Evolutionary conservation across 2,113 vertebrate genomes (phyloP).

Genomic region (Mohoua ochrocephala): DNA sequence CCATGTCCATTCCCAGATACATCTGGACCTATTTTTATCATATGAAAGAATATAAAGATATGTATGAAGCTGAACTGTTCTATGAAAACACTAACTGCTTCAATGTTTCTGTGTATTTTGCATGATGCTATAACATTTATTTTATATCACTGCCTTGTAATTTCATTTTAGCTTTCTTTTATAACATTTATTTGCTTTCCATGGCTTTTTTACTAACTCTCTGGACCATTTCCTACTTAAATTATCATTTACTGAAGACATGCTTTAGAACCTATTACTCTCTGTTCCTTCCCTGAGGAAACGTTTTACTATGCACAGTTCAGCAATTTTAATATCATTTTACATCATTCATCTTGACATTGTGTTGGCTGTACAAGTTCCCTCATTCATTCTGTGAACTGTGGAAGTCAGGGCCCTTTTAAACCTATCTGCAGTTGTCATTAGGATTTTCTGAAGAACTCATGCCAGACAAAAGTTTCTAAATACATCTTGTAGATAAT

Average conservation of each 20-base stretch:
- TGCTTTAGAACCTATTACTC: not conserved
- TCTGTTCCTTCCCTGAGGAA: not conserved
- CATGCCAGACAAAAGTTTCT: not conserved
- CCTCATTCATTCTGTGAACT: not conserved
- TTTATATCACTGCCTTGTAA: not conserved
- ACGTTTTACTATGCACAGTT: not conserved
- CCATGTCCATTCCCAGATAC: not conserved
- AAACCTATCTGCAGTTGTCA: not conserved
- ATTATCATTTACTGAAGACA: not conserved
- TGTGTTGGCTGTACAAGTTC: not conserved
- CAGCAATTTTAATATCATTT: conserved; percentile 1
- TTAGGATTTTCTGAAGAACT: conserved; percentile 10
- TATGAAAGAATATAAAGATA: not conserved
- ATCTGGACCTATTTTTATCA: not conserved
- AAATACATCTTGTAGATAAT: not conserved
- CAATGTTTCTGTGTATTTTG: not conserved
- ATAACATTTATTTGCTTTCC: not conserved
- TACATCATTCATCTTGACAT: conserved; percentile 20
- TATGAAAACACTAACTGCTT: not conserved
- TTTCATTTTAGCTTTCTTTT: conserved; percentile 12
- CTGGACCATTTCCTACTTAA: conserved; percentile 1
- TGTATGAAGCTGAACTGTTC: not conserved
- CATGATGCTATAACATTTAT: not conserved
- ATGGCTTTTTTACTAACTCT: not conserved
- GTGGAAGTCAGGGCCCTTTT: not conserved